These are phyloP conservation scores for Mimumesa dahlbomi DNA, from an alignment of 2,888 invertebrate species.

Conservation along the genomic window DNA sequence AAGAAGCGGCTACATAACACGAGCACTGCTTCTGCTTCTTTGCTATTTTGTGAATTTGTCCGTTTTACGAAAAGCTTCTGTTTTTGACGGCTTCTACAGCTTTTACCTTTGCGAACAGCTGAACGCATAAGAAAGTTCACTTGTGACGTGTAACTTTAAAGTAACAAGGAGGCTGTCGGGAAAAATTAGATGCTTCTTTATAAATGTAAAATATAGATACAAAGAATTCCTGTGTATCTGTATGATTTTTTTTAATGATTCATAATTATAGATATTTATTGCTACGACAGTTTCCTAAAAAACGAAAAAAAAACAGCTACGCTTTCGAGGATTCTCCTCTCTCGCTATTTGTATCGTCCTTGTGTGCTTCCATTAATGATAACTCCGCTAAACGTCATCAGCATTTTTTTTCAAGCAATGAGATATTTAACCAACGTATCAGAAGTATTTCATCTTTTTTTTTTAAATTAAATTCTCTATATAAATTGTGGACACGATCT, in stretches of 20 bases:
- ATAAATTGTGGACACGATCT: too few species aligned
- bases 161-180: neutral
- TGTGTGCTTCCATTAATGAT: constrained; percentile 42
- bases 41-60: constrained; percentile 1
- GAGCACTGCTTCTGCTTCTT: constrained; percentile 56
- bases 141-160: constrained; percentile 13
- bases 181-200: too few species aligned
- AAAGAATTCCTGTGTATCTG: too few species aligned
- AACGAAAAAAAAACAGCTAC: constrained; percentile 1
- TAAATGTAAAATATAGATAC: too few species aligned
- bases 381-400: neutral
- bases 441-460: too few species aligned
- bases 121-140: constrained; percentile 9
- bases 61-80: constrained; percentile 23
- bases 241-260: too few species aligned
- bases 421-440: constrained; percentile 19
- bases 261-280: too few species aligned
- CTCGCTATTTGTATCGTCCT: constrained; percentile 33
- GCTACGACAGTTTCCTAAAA: neutral
- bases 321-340: constrained; percentile 24
- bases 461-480: too few species aligned
- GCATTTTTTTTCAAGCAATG: neutral
- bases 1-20: constrained; percentile 31
- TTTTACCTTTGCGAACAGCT: constrained; percentile 13
- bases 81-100: constrained; percentile 15